Evolutionary conservation across 2,113 vertebrate genomes (phyloP).

Genomic region (Coreoperca whiteheadi): DNA sequence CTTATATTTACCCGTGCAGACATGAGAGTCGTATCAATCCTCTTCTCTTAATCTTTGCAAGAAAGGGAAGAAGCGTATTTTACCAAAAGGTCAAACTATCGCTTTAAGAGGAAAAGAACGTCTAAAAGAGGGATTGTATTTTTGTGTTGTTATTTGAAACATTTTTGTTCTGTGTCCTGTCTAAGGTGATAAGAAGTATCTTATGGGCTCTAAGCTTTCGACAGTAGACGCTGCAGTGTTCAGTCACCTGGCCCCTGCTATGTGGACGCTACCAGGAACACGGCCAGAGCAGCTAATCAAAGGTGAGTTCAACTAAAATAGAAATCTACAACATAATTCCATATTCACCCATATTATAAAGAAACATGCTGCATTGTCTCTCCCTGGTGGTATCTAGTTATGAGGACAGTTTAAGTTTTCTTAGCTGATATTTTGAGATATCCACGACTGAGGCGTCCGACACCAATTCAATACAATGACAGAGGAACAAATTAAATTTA

Average conservation of each 20-base stretch:
- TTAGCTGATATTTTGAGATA: background rate
- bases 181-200: constrained; percentile 95
- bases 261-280: constrained; percentile 98
- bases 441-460: background rate
- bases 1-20: background rate
- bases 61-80: too few relatives aligned
- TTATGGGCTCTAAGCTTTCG: constrained; percentile 94
- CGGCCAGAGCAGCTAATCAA: constrained; percentile 95
- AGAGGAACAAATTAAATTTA: background rate
- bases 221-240: constrained; percentile 95
- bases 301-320: constrained; percentile 83
- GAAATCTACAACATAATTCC: too few relatives aligned
- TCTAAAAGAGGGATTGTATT: background rate
- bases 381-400: background rate
- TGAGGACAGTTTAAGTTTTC: background rate
- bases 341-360: background rate
- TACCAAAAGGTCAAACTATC: too few relatives aligned
- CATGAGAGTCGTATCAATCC: too few relatives aligned
- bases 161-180: constrained; percentile 33
- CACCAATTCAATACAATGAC: background rate
- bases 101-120: too few relatives aligned
- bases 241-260: constrained; percentile 95
- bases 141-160: background rate
- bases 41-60: too few relatives aligned
- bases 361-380: background rate